Base-by-base conservation (phyloP, 53 echinoderm and acorn worm genomes). In the Patiria pectinifera region DNA sequence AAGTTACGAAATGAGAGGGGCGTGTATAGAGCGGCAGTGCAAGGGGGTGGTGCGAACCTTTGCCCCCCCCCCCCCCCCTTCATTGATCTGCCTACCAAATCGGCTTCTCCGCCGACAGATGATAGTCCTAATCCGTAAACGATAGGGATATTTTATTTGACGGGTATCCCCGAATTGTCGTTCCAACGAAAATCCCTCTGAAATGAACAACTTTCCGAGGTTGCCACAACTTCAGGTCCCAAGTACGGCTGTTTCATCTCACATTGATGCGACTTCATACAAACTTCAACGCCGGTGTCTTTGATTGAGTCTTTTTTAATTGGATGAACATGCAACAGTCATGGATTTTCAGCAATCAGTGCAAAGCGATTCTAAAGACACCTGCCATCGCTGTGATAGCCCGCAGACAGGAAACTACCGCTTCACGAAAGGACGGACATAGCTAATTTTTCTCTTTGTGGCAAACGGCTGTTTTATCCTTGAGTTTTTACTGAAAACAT, bases 391-490 rank as follows among this genome's bases (percentile, higher is more conserved):
- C 48, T 81, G 90, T 48, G 62, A 90, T 90, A 90, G 80, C 90
- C 90, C 90, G 80, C 81, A 90, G 90, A 80, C 90, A 90, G 90
- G 90, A 90, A 90, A 81, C 90, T 81, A 90, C 90, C 47, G 90
- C 90, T 90, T 90, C 90, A 90, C 90, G 90, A 90, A 90, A 79
- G 63, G 81, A 90, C 90, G 90, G 81, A 90, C 90, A 81, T 80
- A 81, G 88, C 79, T 80, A 81, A 90, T 90, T 89, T 89, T 77
- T 79, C 10, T 62, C 60, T 69, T 90, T 62, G 24, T n/a, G 7
- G 16, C 80, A 13, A 61, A 80, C 90, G 90, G 70, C 90, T 90
- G 49, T 90, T 90, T 80, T 35, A 81, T 90, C 48, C 11, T 66
- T 53, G 6, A 8, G 53, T 8, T 53, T 6, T 53, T 53, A 53